These are phyloP conservation scores for Leptinotarsa rubiginosa DNA, from an alignment of 2,888 invertebrate species.

Conservation along the genomic window DNA sequence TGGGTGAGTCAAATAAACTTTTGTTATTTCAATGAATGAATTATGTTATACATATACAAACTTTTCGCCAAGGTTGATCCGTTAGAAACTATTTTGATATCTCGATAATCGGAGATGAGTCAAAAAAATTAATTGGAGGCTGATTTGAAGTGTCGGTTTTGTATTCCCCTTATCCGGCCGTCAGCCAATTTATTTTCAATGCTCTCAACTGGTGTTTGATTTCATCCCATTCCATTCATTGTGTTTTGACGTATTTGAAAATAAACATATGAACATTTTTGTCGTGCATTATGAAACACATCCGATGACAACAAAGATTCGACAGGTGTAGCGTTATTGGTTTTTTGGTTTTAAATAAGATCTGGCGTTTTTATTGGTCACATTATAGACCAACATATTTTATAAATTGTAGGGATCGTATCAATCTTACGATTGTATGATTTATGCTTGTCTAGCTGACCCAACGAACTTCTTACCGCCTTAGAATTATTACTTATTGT, in stretches of 20 bases:
- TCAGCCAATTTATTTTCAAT: background rate
- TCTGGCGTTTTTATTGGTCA: too few relatives aligned
- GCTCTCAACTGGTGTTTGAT: background rate
- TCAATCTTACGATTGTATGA: too few relatives aligned
- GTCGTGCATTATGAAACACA: too few relatives aligned
- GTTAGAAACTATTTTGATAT: background rate
- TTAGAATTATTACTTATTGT: too few relatives aligned
- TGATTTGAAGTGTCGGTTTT: background rate
- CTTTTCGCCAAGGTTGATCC: slow-evolving; percentile 1
- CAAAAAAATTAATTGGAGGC: background rate
- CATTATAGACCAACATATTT: too few relatives aligned
- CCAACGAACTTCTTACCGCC: too few relatives aligned
- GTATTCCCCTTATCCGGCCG: background rate
- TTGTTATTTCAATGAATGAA: slow-evolving; percentile 14
- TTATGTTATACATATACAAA: slow-evolving; percentile 12
- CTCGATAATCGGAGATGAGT: background rate
- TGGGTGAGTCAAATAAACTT: slow-evolving; percentile 51
- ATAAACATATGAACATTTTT: too few relatives aligned
- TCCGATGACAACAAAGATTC: too few relatives aligned
- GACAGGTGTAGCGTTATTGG: too few relatives aligned
- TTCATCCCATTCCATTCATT: background rate
- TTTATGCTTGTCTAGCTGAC: too few relatives aligned
- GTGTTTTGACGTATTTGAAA: background rate
- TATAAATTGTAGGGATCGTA: too few relatives aligned
- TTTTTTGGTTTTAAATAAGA: too few relatives aligned